Evolutionary conservation across 2,888 invertebrate genomes (phyloP).

Genomic region (Eristalis intricaria): DNA sequence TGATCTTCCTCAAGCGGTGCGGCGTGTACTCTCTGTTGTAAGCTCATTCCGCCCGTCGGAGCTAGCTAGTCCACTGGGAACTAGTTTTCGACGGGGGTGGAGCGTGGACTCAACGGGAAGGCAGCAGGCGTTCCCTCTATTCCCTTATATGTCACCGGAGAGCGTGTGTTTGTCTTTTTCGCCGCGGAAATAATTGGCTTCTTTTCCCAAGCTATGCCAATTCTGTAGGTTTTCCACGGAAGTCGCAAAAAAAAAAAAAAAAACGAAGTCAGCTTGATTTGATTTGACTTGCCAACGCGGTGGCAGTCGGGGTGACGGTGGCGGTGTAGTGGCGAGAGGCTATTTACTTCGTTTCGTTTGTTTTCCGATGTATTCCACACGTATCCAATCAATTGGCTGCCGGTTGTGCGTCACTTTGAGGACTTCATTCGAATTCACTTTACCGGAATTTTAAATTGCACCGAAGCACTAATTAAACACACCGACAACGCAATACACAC

Average conservation of each 20-base stretch:
- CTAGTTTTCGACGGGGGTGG: neutral
- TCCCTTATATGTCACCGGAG: slow-evolving; percentile 12
- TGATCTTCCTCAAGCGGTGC: slow-evolving; percentile 39
- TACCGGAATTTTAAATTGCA: slow-evolving; percentile 50
- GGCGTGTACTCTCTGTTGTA: neutral
- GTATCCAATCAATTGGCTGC: slow-evolving; percentile 64
- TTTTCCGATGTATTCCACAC: slow-evolving; percentile 30
- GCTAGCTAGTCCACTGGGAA: neutral
- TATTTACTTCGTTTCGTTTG: slow-evolving; percentile 28
- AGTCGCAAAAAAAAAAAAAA: neutral
- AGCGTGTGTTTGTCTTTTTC: neutral
- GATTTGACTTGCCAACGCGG: too few species aligned
- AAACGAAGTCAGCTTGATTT: neutral
- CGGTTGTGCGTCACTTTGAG: slow-evolving; percentile 8
- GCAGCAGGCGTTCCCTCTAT: neutral
- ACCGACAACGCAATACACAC: neutral
- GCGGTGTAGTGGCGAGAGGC: neutral
- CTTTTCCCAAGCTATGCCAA: neutral
- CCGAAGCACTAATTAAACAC: slow-evolving; percentile 7
- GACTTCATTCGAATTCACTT: slow-evolving; percentile 30
- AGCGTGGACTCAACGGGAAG: neutral
- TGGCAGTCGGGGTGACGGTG: too few species aligned
- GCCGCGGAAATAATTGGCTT: slow-evolving; percentile 29
- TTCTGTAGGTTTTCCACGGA: neutral
- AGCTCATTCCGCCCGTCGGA: neutral